Base-by-base conservation (phyloP, 2,797 vertebrate species). In the Spinibarbus caldwelli region DNA sequence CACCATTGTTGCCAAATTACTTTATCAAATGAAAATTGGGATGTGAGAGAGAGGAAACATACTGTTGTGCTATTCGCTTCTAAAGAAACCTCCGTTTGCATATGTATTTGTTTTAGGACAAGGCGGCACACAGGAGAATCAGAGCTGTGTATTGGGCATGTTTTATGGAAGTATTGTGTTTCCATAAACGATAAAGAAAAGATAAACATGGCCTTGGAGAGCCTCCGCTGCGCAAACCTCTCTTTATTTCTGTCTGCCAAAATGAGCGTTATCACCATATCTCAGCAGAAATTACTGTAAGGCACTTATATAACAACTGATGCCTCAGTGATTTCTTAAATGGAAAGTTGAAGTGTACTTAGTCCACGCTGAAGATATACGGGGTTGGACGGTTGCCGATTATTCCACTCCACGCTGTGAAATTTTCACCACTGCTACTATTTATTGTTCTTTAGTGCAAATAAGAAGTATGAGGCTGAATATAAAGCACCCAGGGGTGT, bases 1-100 rank as follows among this genome's bases (percentile, higher is more conserved):
- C 89, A 90, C 75, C 91, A 92, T 93, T 94, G 94, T 94, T 90
- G 86, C 88, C 90, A 92, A 94, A 93, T 93, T 92, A 94, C 94
- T 94, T 91, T 86, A 93, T 94, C 92, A 92, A 93, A 93, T 89
- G 88, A 90, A 92, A 93, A 91, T 92, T 79, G 83, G 47, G 47
- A 41, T 88, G 85, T 86, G 71, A 81, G 89, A 91, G 89, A 91
- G 89, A 49, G 15, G 59, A 57, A 38, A 71, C 91, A 89, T 92
- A 90, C 82, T 2, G 88, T 87, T 88, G 92, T 88, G 91, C 91
- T 92, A 92, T 87, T 92, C 86, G 85, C 31, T 86, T 91, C 14
- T 43, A 26, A 62, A 57, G 34, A 70, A 70, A 70, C 49, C 64
- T 23, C 92, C 68, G 68, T 81, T 9, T 3, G 87, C 71, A 90